Base-by-base conservation (phyloP, 92 coral and sea anemone genomes). In the Ricordea florida region DNA sequence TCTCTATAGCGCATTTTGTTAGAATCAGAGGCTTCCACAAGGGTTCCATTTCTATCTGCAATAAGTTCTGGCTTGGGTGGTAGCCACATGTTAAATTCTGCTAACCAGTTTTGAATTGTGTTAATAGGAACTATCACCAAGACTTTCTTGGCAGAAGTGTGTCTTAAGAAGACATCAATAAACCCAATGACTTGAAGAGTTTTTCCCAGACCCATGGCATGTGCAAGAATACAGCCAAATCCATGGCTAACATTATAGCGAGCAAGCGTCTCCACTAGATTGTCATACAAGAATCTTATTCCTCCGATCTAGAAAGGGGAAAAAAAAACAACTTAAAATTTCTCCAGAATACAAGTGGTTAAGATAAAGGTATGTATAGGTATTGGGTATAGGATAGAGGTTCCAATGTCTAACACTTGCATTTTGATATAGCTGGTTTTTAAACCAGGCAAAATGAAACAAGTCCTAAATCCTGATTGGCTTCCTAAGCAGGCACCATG, bases 141-240 rank as follows among this genome's bases (percentile, higher is more conserved):
- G 16, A 94, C 97, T 67, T 88, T 90, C 17, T 51, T 92, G 13
- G 89, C 98, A 42, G 79, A 57, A 2, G 98, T 94, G 51, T 80
- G 82, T 13, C 72, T 81, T 30, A 94, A 85, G 85, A 92, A 89
- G 50, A 88, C 86, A 51, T 94, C 98, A 50, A 87, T 60, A 69
- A 94, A 94, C 32, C 94, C 85, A 38, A 81, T 77, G 5, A 94
- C 79, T 80, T 94, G 97, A 21, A 94, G 87, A 1, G 98, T 94
- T 63, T 94, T 94, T 0, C 98, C 98, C 0, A 94, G 96, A 1
- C 98, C 98, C 98, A 94, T 94, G 8, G 97, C 78, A 57, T 94
- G 98, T 1, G 98, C 98, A 8, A 94, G 53, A 36, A 94, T 94
- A 64, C 98, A 94, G 14, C 98, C 98, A 83, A 94, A 92, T 1